phyloP scores from a whole-genome alignment of 2,888 invertebrate genomes.

The Pherbina coryleti region DNA sequence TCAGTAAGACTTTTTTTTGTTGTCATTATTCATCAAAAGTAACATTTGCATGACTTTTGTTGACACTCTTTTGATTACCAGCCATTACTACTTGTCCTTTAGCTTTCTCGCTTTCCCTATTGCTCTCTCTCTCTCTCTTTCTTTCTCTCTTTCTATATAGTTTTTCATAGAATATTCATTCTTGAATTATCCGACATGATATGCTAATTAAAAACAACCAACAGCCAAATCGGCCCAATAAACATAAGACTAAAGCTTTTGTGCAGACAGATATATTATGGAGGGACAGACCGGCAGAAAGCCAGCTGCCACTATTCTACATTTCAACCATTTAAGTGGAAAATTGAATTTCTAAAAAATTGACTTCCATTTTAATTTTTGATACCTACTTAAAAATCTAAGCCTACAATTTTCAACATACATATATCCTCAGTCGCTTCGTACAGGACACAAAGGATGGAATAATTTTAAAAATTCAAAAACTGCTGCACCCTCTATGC shows the following conservation, averaged over 20 bases:
- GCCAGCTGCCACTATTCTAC: slow-evolving; percentile 10
- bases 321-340: slow-evolving; percentile 8
- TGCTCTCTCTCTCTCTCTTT: neutral
- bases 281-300: neutral
- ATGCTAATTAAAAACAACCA: slow-evolving; percentile 29
- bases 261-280: neutral
- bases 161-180: neutral
- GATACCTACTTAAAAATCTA: slow-evolving; percentile 34
- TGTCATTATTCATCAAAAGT: too few relatives aligned
- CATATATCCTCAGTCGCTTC: too few relatives aligned
- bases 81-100: too few relatives aligned
- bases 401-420: neutral
- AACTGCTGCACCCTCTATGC: neutral
- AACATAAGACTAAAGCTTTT: neutral
- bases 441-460: neutral
- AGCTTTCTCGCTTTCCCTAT: too few relatives aligned
- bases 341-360: slow-evolving; percentile 37
- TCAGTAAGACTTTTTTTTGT: too few relatives aligned
- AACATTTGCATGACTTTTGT: too few relatives aligned
- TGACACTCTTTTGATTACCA: too few relatives aligned
- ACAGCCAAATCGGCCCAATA: neutral
- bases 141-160: neutral
- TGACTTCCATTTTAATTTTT: slow-evolving; percentile 37
- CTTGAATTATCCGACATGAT: slow-evolving; percentile 21
- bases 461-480: neutral